These are phyloP conservation scores for Aproaerema taeniolella DNA, from an alignment of 2,888 invertebrate genomes.

Conservation along the genomic window DNA sequence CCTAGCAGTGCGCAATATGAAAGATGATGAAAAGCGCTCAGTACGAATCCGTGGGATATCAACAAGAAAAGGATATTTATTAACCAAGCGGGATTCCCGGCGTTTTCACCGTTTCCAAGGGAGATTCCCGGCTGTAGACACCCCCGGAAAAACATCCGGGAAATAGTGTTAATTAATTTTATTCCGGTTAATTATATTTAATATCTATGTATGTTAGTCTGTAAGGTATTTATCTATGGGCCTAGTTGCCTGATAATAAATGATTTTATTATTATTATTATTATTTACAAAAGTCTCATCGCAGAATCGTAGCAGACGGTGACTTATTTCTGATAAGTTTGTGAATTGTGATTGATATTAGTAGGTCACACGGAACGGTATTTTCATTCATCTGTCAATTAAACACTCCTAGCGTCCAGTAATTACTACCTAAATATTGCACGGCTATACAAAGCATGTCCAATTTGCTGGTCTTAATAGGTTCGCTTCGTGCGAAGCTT, in stretches of 20 bases:
- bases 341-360: slow-evolving; percentile 22
- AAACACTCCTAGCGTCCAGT: slow-evolving; percentile 37
- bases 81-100: no score
- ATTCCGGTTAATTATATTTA: no score
- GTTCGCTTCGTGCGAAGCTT: slow-evolving; percentile 43
- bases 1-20: no score
- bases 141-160: no score
- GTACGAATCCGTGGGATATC: no score
- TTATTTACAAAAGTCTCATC: background rate
- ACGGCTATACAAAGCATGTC: slow-evolving; percentile 54
- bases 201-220: slow-evolving; percentile 27
- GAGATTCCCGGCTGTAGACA: no score
- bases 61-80: no score
- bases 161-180: no score
- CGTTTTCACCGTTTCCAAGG: no score
- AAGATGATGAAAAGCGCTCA: no score
- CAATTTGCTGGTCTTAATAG: slow-evolving; percentile 63
- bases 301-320: slow-evolving; percentile 6
- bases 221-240: slow-evolving; percentile 51
- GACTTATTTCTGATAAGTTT: no score
- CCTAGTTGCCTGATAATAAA: slow-evolving; percentile 28
- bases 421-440: slow-evolving; percentile 57
- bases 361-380: slow-evolving; percentile 33
- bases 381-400: slow-evolving; percentile 39
- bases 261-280: slow-evolving; percentile 23